These are phyloP conservation scores for Drosophila nigricruria DNA, from an alignment of 2,888 invertebrate species.

Conservation along the genomic window DNA sequence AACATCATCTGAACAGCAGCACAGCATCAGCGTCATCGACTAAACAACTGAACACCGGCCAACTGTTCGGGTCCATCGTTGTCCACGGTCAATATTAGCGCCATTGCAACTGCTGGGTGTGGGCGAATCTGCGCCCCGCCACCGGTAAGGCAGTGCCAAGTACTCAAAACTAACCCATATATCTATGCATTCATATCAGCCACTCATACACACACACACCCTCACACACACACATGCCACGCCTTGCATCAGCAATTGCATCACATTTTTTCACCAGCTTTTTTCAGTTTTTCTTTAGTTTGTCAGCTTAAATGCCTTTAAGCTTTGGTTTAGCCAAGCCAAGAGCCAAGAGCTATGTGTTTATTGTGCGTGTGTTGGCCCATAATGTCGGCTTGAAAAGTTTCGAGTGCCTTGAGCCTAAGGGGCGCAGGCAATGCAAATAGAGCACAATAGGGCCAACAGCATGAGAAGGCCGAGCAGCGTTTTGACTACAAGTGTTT, in stretches of 20 bases:
- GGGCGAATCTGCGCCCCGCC: conserved; percentile 86
- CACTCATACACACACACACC: background rate
- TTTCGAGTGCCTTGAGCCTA: conserved; percentile 54
- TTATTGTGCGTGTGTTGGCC: conserved; percentile 50
- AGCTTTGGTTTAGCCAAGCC: background rate
- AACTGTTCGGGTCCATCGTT: conserved; percentile 78
- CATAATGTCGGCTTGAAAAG: conserved; percentile 48
- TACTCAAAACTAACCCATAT: background rate
- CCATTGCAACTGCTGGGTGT: conserved; percentile 86
- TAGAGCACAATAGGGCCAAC: conserved; percentile 18
- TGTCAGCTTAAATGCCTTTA: background rate
- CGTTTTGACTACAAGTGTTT: conserved; percentile 68
- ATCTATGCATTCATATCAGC: conserved; percentile 12
- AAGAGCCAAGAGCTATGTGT: background rate
- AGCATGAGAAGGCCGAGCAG: conserved; percentile 29
- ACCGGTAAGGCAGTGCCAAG: conserved; percentile 82
- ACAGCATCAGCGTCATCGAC: conserved; percentile 23
- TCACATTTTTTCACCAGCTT: conserved; percentile 1
- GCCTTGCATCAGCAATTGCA: conserved; percentile 25
- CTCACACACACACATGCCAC: conserved; percentile 21
- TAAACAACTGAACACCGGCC: conserved; percentile 76
- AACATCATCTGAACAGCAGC: conserved; percentile 1
- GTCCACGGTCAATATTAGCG: conserved; percentile 85
- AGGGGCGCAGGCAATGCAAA: conserved; percentile 27
- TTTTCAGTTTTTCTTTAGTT: conserved; percentile 2